Conservation (phyloP, 2,888 invertebrate species). For the Agonum fuliginosum region DNA sequence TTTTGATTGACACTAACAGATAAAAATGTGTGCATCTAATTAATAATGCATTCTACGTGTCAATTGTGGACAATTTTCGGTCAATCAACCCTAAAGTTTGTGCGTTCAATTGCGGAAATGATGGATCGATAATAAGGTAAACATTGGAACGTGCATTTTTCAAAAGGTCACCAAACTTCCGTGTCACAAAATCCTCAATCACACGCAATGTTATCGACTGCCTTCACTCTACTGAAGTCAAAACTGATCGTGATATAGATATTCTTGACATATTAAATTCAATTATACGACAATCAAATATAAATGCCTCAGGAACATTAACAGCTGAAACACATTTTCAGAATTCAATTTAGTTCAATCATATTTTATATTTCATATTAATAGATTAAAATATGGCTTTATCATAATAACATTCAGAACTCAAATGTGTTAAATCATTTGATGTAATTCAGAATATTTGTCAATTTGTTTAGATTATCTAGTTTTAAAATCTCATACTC, state of each 20-base stretch:
- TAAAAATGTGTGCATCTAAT: no score
- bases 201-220: slow-evolving; percentile 21
- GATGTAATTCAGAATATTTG: no score
- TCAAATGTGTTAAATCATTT: no score
- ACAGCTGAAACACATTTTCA: slow-evolving; percentile 5
- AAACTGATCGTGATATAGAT: slow-evolving; percentile 4
- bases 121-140: slow-evolving; percentile 13
- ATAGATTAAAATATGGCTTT: no score
- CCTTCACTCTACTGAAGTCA: neutral
- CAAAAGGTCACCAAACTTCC: slow-evolving; percentile 33
- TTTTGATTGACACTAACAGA: no score
- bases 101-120: neutral
- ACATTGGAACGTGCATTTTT: slow-evolving; percentile 13
- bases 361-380: no score
- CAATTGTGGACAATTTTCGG: neutral
- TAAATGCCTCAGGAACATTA: no score
- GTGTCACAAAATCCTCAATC: neutral
- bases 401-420: no score
- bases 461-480: no score
- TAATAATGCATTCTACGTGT: no score
- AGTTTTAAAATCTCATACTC: no score
- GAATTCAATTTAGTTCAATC: no score
- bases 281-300: neutral
- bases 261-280: slow-evolving; percentile 15
- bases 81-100: slow-evolving; percentile 14